A percentile compares a stretch with the other conserved stretches of the same genome.
These are phyloP conservation scores for Rhea pennata DNA, from an alignment of 2,113 vertebrate genomes.

Conservation along the genomic window DNA sequence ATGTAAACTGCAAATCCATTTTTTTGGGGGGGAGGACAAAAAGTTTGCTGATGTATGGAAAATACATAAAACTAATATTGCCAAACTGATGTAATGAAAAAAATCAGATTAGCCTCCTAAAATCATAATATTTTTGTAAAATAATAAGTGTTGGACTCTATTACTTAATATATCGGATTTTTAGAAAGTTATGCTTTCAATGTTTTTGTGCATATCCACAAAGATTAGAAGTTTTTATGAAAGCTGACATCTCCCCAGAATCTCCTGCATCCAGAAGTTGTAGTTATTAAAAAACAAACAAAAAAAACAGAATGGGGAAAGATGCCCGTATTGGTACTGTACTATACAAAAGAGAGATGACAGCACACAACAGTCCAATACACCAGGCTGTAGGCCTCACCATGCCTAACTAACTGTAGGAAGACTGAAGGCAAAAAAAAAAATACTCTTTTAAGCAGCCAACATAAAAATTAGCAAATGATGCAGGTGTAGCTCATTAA, in stretches of 20 bases:
- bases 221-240: background rate
- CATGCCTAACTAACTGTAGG: background rate
- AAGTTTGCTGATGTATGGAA: background rate
- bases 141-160: background rate
- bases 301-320: background rate
- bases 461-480: background rate
- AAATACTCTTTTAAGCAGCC: background rate
- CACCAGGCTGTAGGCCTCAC: background rate
- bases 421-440: background rate
- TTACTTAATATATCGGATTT: background rate
- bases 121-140: background rate
- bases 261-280: background rate
- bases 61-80: background rate
- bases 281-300: background rate
- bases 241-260: background rate
- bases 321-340: background rate
- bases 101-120: background rate
- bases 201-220: background rate
- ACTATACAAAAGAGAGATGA: background rate
- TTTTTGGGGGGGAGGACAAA: rapidly evolving
- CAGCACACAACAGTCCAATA: background rate
- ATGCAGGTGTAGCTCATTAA: background rate
- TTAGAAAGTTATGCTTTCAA: background rate
- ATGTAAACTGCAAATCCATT: background rate
- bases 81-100: background rate